Evolutionary conservation across 2,888 invertebrate genomes (phyloP), one percentile per base, ranked within the genome.

Genomic region (Caenorhabditis sp.): DNA sequence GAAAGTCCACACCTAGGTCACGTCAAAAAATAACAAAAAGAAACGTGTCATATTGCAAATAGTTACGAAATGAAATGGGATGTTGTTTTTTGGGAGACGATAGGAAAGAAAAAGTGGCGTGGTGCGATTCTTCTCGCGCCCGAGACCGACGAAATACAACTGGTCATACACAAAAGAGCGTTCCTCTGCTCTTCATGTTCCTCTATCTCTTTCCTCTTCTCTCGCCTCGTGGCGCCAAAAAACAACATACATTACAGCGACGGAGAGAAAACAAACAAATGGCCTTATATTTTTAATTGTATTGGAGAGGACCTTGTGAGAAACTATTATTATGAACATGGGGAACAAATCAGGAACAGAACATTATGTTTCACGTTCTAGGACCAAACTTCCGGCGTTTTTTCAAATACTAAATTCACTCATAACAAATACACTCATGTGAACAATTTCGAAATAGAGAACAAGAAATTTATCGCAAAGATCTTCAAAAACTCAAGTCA

Each of bases 111-210:
- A 43, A 43, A 43, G 43, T 43, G 43, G 43, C 43, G 25, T 56
- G 26, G 56, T 17, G 56, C 56, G 56, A 56, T 56, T 17, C 56
- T 26, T 56, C 26, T 56, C 56, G 56, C 56, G 56, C 56, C 56
- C 31, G 31, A 56, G 56, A 26, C 43, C 17, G 43, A 43, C 43
- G 25, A 56, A 56, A 56, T 52, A 56, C 23, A 14, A 25, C 26
- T 25, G 56, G 56, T 43, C 17, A 43, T 43, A 43, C 43, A 43
- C 43, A 43, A 43, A 43, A 43, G 43, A 43, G 17, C 43, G 43
- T 43, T 43, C 43, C 2, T 43, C 43, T 43, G 43, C 43, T 43
- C 43, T 43, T 17, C 43, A 43, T 43, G 43, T 43, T 43, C 43
- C 43, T 43, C 43, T 43, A 43, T 43, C 43, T 43, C 43, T 43